phyloP scores from a whole-genome alignment of 1,140 invertebrate species.

The Trialeurodes vaporariorum region DNA sequence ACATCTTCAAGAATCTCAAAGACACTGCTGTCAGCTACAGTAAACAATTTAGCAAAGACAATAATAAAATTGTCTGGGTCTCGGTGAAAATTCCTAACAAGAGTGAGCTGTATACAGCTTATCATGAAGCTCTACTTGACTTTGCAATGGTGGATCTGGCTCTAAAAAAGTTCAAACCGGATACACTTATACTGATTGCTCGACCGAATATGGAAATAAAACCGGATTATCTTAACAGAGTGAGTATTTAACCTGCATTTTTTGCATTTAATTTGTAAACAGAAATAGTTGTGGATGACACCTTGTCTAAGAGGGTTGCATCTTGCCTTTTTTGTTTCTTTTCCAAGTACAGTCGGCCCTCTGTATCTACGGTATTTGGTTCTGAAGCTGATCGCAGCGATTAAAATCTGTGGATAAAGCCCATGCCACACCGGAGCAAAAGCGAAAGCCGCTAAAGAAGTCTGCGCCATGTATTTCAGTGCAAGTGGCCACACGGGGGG shows the following conservation, averaged over 20 bases:
- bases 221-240: slow-evolving; percentile 70
- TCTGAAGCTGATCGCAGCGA: too few relatives aligned
- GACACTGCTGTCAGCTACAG: slow-evolving; percentile 44
- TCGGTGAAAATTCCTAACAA: slow-evolving; percentile 47
- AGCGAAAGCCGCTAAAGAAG: too few relatives aligned
- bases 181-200: slow-evolving; percentile 53
- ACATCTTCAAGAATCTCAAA: slow-evolving; percentile 53
- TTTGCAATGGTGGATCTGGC: slow-evolving; percentile 59
- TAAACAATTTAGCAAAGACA: slow-evolving; percentile 54
- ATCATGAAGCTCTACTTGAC: slow-evolving; percentile 39
- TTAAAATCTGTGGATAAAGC: too few relatives aligned
- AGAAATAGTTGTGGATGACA: too few relatives aligned
- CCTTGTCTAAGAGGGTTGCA: too few relatives aligned
- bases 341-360: too few relatives aligned
- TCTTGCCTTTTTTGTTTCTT: too few relatives aligned
- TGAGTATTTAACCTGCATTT: slow-evolving; percentile 32
- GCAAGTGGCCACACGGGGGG: too few relatives aligned
- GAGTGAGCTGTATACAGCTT: slow-evolving; percentile 28
- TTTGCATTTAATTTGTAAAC: too few relatives aligned
- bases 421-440: too few relatives aligned
- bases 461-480: too few relatives aligned
- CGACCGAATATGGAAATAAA: slow-evolving; percentile 53
- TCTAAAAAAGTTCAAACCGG: slow-evolving; percentile 51
- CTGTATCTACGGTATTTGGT: too few relatives aligned
- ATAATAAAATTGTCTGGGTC: slow-evolving; percentile 54